A percentile compares a stretch with the other conserved stretches of the same genome.
phyloP scores from a whole-genome alignment of 1,140 invertebrate species.

The Onthophagus taurus region DNA sequence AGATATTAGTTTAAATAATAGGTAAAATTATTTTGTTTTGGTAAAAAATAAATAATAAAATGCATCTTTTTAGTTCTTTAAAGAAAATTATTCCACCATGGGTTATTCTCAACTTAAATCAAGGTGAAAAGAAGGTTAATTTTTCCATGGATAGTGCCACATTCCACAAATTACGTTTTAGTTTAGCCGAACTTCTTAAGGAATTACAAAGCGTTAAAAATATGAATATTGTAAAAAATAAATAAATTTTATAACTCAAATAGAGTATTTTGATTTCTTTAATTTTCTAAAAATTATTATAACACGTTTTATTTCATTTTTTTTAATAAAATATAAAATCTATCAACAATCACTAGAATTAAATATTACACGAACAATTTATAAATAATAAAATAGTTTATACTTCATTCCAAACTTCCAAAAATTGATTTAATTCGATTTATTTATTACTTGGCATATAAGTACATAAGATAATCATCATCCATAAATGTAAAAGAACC shows the following conservation, averaged over 20 bases:
- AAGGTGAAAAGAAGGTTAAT: background rate
- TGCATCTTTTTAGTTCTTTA: background rate
- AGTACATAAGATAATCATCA: constrained; percentile 53
- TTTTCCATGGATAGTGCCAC: background rate
- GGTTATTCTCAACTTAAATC: background rate
- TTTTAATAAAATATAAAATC: background rate
- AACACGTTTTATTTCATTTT: background rate
- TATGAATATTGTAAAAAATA: background rate
- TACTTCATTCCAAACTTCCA: background rate
- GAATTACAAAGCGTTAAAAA: background rate
- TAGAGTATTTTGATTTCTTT: background rate
- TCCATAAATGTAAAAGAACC: constrained; percentile 62
- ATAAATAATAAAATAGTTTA: background rate
- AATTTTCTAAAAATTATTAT: background rate
- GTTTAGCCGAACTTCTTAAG: background rate
- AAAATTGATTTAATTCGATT: background rate
- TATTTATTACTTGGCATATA: constrained; percentile 21
- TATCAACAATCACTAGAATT: background rate
- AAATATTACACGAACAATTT: background rate
- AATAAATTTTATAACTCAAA: background rate
- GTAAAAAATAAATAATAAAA: background rate
- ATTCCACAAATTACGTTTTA: background rate
- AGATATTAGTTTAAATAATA: background rate
- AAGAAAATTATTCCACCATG: background rate
- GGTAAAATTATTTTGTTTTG: background rate